Percentiles rank a stretch among this genome's conserved stretches.
Conservation (phyloP, 1,140 invertebrate species). For the Cydia fagiglandana region DNA sequence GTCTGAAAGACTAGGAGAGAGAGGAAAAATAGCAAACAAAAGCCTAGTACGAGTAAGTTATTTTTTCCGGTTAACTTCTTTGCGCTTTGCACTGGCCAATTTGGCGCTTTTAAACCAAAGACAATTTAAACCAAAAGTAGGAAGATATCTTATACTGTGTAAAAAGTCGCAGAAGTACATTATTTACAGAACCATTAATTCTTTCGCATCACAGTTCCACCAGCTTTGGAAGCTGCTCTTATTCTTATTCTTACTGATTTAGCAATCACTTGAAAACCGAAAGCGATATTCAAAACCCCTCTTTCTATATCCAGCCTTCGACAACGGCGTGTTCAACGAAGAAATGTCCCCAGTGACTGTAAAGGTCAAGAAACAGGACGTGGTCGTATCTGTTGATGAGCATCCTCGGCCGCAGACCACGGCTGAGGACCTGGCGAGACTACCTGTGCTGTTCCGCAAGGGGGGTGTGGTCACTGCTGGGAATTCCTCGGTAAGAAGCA, state of each 20-base stretch:
- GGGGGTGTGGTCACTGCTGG: conserved; percentile 97
- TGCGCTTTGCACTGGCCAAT: no score
- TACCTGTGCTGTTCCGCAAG: conserved; percentile 96
- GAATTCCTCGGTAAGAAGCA: conserved; percentile 91
- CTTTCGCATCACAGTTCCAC: no score
- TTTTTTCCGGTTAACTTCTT: no score
- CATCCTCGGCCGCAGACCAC: conserved; percentile 95
- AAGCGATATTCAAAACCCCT: background rate
- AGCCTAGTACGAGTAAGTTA: background rate
- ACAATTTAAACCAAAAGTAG: no score
- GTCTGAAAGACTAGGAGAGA: background rate
- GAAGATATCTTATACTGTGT: no score
- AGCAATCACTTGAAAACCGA: no score
- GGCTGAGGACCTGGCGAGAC: conserved; percentile 87
- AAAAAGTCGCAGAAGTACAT: no score
- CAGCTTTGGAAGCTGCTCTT: no score
- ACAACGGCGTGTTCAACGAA: conserved; percentile 91
- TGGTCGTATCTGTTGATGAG: conserved; percentile 92
- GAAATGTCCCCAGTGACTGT: conserved; percentile 94
- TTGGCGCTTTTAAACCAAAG: no score
- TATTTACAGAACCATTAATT: no score
- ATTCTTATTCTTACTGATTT: no score
- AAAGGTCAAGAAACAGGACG: conserved; percentile 90
- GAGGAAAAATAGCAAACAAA: background rate
- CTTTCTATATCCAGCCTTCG: conserved; percentile 83